phyloP scores from a whole-genome alignment of 2,888 invertebrate genomes.

The Hoplodrina blanda region DNA sequence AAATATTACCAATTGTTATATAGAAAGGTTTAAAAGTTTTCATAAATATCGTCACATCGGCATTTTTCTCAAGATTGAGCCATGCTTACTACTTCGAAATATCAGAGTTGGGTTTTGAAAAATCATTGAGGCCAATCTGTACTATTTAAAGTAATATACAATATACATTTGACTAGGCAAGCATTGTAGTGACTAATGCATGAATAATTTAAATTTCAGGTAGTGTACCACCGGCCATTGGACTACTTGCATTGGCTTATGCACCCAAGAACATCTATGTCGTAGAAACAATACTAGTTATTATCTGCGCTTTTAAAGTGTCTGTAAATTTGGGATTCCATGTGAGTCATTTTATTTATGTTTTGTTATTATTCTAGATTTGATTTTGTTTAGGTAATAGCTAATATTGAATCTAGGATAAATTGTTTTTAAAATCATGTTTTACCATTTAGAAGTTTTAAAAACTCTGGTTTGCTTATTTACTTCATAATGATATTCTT shows the following conservation, averaged over 20 bases:
- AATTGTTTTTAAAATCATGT: too few species aligned
- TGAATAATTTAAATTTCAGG: conserved; percentile 77
- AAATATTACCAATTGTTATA: not conserved
- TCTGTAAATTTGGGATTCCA: conserved; percentile 92
- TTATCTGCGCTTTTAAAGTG: conserved; percentile 92
- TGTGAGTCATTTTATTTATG: conserved; percentile 70
- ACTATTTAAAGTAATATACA: not conserved
- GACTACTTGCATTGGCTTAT: conserved; percentile 89
- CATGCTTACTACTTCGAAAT: too few species aligned
- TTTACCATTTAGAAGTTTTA: too few species aligned
- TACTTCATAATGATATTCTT: too few species aligned
- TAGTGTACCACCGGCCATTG: conserved; percentile 89
- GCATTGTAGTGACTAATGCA: conserved; percentile 1
- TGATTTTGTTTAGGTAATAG: too few species aligned
- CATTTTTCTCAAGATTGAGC: too few species aligned
- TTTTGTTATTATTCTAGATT: not conserved
- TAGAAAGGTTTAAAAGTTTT: not conserved
- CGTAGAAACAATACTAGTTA: conserved; percentile 90
- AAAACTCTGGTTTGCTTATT: not conserved
- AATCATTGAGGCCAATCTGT: too few species aligned
- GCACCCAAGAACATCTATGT: conserved; percentile 85
- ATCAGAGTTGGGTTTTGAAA: too few species aligned
- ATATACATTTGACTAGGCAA: not conserved
- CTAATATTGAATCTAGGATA: too few species aligned
- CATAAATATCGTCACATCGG: too few species aligned